Conservation (phyloP, 2,888 invertebrate species). For the Ariolimax columbianus region DNA sequence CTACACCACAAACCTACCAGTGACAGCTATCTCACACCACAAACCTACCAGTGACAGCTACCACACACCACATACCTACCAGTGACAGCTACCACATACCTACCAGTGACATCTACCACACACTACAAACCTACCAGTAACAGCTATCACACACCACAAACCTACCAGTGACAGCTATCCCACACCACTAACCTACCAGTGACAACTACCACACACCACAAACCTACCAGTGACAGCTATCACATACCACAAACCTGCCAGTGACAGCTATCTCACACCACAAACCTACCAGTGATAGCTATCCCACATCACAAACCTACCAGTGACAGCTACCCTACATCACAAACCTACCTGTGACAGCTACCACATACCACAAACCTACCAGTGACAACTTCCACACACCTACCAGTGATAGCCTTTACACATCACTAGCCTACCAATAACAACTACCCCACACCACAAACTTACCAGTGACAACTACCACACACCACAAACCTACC, state of each 20-base stretch:
- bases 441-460: too few species aligned
- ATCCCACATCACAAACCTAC: too few species aligned
- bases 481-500: neutral
- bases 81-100: too few species aligned
- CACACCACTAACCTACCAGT: neutral
- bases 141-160: neutral
- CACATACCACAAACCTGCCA: neutral
- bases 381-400: constrained; percentile 53
- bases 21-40: neutral
- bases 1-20: too few species aligned
- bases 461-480: too few species aligned
- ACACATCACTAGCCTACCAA: too few species aligned
- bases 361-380: too few species aligned
- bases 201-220: neutral
- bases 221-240: neutral
- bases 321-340: too few species aligned
- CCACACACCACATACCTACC: constrained; percentile 47
- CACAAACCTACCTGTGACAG: too few species aligned
- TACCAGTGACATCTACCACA: too few species aligned
- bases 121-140: neutral
- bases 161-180: neutral
- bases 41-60: constrained; percentile 58
- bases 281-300: too few species aligned
- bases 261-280: neutral
- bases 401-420: too few species aligned